Evolutionary conservation across 2,113 vertebrate genomes (phyloP).

Genomic region (Quiscalus mexicanus): DNA sequence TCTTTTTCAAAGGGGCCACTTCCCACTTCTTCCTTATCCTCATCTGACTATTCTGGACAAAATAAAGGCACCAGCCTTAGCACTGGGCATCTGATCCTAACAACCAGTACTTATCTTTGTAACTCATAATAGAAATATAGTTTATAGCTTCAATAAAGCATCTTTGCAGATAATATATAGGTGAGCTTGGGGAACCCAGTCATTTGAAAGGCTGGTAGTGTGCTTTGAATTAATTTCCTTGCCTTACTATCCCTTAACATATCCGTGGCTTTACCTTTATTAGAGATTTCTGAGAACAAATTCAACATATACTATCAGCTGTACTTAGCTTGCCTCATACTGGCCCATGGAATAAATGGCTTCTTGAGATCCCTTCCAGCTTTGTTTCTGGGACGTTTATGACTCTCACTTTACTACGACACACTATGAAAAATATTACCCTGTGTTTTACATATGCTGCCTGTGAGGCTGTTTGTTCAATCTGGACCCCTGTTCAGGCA

Average conservation of each 20-base stretch:
- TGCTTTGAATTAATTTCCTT: neutral
- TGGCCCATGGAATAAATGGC: neutral
- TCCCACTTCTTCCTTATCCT: neutral
- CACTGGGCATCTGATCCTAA: neutral
- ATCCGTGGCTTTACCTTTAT: neutral
- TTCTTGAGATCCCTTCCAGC: neutral
- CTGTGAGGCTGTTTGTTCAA: neutral
- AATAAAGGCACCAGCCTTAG: neutral
- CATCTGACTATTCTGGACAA: neutral
- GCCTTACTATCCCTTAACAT: neutral
- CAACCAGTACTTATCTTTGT: neutral
- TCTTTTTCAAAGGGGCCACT: neutral
- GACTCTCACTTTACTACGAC: neutral
- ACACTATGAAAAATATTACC: neutral
- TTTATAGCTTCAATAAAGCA: neutral
- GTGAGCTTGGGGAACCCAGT: neutral
- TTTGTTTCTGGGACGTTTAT: neutral
- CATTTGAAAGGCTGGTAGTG: neutral
- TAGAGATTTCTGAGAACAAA: neutral
- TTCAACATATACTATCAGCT: neutral
- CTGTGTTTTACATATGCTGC: neutral
- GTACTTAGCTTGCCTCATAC: neutral
- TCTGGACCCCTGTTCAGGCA: neutral
- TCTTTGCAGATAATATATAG: neutral
- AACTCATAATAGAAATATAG: neutral